Base-by-base conservation (phyloP, 2,797 vertebrate genomes). In the Sebastes minor region DNA sequence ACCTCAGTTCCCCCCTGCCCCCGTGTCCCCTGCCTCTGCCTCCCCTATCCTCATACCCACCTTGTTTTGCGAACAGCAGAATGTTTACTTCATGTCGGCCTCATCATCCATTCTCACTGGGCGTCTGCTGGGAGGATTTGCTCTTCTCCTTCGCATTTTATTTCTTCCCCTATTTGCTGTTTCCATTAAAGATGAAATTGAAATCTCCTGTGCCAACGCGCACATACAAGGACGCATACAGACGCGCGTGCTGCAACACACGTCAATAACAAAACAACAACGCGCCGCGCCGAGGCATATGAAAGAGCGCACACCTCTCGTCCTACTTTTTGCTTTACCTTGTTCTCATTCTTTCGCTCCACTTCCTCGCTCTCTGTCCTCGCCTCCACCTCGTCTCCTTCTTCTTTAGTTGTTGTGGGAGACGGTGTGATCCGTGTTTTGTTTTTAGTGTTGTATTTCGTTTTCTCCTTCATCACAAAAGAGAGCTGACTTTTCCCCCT, bases 101-200 rank as follows among this genome's bases (percentile, higher is more conserved):
- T 88, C 88, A 86, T 92, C 90, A 87, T 88, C 87, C 80, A 85
- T 91, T 88, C 91, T 85, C 83, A 78, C 85, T 79, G 32, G 84
- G 82, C 81, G 33, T 83, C 81, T 83, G 76, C 84, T 86, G 86
- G 78, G 82, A 89, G 84, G 87, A 89, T 88, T 90, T 91, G 68
- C 90, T 84, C 74, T 46, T 86, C 84, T 88, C 81, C 69, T 81
- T 38, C 82, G 8, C 83, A 73, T 93, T 90, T 90, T 88, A 89
- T 89, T 91, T 91, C 88, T 90, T 93, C 77, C 81, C 70, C 80
- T 85, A 88, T 90, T 91, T 90, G 86, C 83, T 49, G 89, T 90
- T 91, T 93, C 91, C 86, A 92, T 93, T 90, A 91, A 91, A 92
- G 85, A 87, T 89, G 86, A 86, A 90, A 90, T 90, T 93, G 90